These are phyloP conservation scores for Onychorhynchus coronatus DNA, from an alignment of 2,113 vertebrate genomes.

Conservation along the genomic window DNA sequence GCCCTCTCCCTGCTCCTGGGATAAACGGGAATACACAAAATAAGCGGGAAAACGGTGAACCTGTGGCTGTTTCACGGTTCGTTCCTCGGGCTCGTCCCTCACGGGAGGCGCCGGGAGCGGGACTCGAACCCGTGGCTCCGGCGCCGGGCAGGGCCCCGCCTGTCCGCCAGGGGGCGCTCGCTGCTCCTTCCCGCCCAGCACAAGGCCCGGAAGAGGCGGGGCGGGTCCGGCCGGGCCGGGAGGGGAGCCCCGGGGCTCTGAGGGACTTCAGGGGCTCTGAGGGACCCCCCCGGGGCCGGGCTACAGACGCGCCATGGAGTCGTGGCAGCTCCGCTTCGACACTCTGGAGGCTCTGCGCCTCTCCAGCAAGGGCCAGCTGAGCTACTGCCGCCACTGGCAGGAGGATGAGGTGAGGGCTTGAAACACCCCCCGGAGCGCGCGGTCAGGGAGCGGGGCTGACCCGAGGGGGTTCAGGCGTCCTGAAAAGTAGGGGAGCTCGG, in stretches of 20 bases:
- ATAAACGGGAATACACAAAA: not conserved
- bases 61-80: fast-evolving
- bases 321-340: slow-evolving; percentile 65
- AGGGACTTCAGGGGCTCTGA: fast-evolving
- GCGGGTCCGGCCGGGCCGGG: fast-evolving
- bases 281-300: fast-evolving
- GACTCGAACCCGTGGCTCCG: fast-evolving
- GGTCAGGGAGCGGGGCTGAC: not conserved
- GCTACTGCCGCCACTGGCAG: slow-evolving; percentile 65
- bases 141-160: fast-evolving
- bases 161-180: not conserved
- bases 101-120: not conserved
- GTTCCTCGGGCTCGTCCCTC: fast-evolving
- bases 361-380: slow-evolving; percentile 73
- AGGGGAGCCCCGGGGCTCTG: not conserved
- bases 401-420: slow-evolving; percentile 62
- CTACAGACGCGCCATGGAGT: not conserved
- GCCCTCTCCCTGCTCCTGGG: not conserved
- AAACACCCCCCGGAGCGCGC: not conserved
- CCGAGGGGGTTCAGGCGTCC: not conserved
- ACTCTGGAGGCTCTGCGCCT: slow-evolving; percentile 70
- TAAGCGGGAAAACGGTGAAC: fast-evolving
- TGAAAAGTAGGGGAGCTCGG: not conserved
- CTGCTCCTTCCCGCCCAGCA: fast-evolving
- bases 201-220: not conserved